phyloP scores from a whole-genome alignment of 1,140 invertebrate species.

The Sipha flava region DNA sequence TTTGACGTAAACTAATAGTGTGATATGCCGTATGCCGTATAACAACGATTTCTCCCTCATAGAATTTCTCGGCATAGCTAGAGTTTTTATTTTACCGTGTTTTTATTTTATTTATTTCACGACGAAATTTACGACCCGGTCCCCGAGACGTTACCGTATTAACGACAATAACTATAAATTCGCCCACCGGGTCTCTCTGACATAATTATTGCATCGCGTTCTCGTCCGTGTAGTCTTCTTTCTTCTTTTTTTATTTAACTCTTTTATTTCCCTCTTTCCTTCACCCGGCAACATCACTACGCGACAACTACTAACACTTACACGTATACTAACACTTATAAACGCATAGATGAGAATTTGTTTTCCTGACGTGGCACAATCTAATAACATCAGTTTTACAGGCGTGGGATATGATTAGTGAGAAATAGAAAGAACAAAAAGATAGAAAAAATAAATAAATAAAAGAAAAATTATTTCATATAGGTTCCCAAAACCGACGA shows the following conservation, averaged over 20 bases:
- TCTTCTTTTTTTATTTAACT: not conserved
- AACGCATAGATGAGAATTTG: not conserved
- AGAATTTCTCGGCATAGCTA: not conserved
- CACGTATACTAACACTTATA: not conserved
- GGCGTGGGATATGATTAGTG: not conserved
- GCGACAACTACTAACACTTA: too few species aligned
- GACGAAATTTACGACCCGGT: constrained; percentile 10
- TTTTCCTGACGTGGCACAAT: not conserved
- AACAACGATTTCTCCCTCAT: not conserved
- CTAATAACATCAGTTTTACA: not conserved
- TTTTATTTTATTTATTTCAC: constrained; percentile 16
- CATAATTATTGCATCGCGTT: constrained; percentile 26
- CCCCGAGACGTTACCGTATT: constrained; percentile 14
- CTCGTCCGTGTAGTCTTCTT: not conserved
- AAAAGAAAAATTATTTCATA: not conserved
- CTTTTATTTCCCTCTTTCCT: not conserved
- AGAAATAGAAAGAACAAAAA: not conserved
- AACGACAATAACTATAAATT: constrained; percentile 30
- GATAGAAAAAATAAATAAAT: not conserved
- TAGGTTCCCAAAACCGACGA: not conserved
- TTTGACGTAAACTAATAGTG: not conserved
- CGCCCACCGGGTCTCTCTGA: constrained; percentile 19
- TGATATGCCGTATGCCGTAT: not conserved
- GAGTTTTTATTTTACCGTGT: not conserved
- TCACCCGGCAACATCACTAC: too few species aligned